Base-by-base conservation (phyloP, 2,888 invertebrate species). In the Pheosia gnoma region DNA sequence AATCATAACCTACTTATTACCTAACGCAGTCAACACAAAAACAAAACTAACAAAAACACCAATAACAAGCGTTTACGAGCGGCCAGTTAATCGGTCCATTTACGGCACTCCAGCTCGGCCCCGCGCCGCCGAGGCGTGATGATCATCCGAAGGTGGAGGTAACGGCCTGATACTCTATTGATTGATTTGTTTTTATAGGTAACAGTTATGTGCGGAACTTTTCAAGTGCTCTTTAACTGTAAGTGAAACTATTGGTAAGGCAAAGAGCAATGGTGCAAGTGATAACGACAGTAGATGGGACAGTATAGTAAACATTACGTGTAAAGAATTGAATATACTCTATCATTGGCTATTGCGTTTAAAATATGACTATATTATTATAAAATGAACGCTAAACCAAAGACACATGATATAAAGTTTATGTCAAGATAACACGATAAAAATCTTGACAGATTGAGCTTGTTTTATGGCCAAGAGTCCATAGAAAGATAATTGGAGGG, bases 51-150 rank as follows among this genome's bases (percentile, higher is more conserved):
- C 57, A 62, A 69, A 66, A 65, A 72, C 64, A 72, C 62, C 62
- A 74, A 70, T 67, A 68, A 60, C 61, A 72, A 78, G 67, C 71
- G 59, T 82, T 85, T 84, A 86, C 83, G 83, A 83, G 61, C 72
- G 65, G 66, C 61, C 72, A 76, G 82, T 88, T 85, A 86, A 84
- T 82, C 79, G 82, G 72, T 68, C 80, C 87, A 79, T 88, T 88
- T 88, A 88, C 83, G 88, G 84, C 83, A 78, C 73, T 81, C 74
- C 70, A 68, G 39, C 53, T 37, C 11, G 5, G 39, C 39, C 55
- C 65, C 54, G 59, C 51, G 61, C 59, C 61, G 51, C 53, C 60
- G 62, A 61, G 60, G 61, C 66, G 66, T 66, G 62, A 76, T 70
- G 63, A 65, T 67, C 60, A 13, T 62, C 53, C 55, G 61, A 68